These are phyloP conservation scores for Lagopus muta DNA, from an alignment of 2,113 vertebrate genomes.

Conservation along the genomic window DNA sequence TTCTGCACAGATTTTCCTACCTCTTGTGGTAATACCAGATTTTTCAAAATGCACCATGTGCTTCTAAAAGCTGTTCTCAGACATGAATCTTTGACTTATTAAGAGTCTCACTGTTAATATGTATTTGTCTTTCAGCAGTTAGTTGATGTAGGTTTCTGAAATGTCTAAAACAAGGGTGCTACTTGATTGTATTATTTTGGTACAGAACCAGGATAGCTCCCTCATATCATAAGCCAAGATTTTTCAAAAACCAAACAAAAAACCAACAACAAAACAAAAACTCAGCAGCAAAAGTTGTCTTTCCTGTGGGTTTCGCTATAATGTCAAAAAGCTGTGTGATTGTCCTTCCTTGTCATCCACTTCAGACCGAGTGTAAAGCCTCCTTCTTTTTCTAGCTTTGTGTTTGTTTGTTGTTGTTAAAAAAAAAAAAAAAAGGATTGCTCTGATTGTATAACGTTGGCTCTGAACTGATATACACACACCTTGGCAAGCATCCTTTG, in stretches of 20 bases:
- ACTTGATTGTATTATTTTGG: constrained; percentile 1
- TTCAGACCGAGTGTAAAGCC: constrained; percentile 4
- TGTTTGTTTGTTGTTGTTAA: background rate
- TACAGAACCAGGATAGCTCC: background rate
- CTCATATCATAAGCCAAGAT: background rate
- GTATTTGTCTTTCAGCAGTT: background rate
- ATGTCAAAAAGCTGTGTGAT: background rate
- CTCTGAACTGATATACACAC: background rate
- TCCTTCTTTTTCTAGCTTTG: background rate
- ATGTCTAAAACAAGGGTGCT: constrained; percentile 9
- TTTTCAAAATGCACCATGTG: constrained; percentile 38
- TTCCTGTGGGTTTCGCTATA: constrained; percentile 15
- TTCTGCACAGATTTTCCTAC: constrained; percentile 55
- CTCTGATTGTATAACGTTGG: background rate
- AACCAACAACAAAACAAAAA: background rate
- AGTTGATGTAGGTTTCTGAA: background rate
- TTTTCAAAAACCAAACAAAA: background rate
- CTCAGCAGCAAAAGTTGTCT: background rate
- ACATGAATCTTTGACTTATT: background rate
- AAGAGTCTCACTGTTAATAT: background rate
- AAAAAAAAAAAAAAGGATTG: background rate
- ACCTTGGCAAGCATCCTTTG: background rate
- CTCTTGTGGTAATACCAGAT: constrained; percentile 21
- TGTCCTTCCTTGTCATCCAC: background rate
- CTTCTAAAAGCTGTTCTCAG: constrained; percentile 38